Evolutionary conservation across 92 coral and sea anemone species (phyloP), one percentile per base, ranked within the genome.

Genomic region (Phenganax marumi): DNA sequence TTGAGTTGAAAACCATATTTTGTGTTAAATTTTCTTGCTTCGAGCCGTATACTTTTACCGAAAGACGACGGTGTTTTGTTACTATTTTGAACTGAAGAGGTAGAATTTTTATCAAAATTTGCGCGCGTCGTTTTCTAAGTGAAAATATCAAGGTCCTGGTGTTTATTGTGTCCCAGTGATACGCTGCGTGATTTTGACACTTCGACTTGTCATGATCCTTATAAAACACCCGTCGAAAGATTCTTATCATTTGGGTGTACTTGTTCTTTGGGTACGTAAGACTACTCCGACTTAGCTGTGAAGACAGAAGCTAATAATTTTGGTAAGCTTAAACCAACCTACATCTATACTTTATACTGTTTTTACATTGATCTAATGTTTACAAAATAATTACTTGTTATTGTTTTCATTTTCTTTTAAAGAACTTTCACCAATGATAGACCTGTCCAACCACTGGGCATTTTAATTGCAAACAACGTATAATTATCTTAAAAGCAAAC

Each of bases 131-230:
- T 54, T 18, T 58, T 58, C 8, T 14, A 58, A 62, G 25, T 7
- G 21, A 39, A 39, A 62, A 23, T 19, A 2, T 66, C 17, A 21
- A 33, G 43, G 72, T 39, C n/a, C 3, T 33, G 72, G 16, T 39
- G 49, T 25, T 48, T 25, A 19, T 62, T 62, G 68, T 62, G 17
- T 64, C 11, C 23, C 8, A 1, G 13, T 64, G 70, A 21, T 13
- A 64, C 72, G 72, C 49, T 66, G 24, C 43, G 72, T 66, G 72
- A 22, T 66, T 66, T 25, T 66, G 72, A 66, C 72, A 66, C 72
- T 33, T 66, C 4, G 21, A 58, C 65, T 24, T 64, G 49, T 6
- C 26, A 62, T 23, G 68, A 7, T 19, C 33, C 72, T 66, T 66
- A 66, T 66, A 66, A 66, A 33, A 10, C 43, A 66, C 72, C 72